Evolutionary conservation across 2,113 vertebrate species (phyloP).

Genomic region (Theristicus caerulescens): DNA sequence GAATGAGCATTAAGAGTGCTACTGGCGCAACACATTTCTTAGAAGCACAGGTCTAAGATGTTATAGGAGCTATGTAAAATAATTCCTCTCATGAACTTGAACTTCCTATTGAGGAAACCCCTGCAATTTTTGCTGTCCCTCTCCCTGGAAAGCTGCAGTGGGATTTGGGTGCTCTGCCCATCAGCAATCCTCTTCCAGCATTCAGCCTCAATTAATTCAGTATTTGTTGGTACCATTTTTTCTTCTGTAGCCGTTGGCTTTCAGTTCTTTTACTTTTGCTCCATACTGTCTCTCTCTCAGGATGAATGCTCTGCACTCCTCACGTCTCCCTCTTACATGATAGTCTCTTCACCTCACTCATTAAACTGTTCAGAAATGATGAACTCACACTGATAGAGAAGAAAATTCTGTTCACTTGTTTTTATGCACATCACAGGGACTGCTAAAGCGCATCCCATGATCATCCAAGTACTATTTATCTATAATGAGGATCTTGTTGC

Average conservation of each 20-base stretch:
- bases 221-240: not conserved
- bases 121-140: not conserved
- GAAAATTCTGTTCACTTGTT: not conserved
- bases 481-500: constrained; percentile 16
- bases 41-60: not conserved
- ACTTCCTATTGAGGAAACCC: not conserved
- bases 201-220: not conserved
- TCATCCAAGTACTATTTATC: not conserved
- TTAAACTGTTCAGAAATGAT: not conserved
- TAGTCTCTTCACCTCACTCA: not conserved
- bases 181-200: not conserved
- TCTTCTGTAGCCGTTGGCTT: not conserved
- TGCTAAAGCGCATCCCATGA: not conserved
- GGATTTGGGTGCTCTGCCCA: not conserved
- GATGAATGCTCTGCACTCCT: not conserved
- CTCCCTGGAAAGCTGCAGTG: not conserved
- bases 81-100: not conserved
- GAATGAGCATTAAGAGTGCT: not conserved
- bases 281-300: not conserved
- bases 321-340: not conserved
- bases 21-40: not conserved
- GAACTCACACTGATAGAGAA: not conserved
- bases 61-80: not conserved
- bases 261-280: not conserved
- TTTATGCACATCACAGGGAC: not conserved